A percentile compares a stretch with the other conserved stretches of the same genome.
Evolutionary conservation across 2,888 invertebrate genomes (phyloP).

Genomic region (Diloba caeruleocephala): DNA sequence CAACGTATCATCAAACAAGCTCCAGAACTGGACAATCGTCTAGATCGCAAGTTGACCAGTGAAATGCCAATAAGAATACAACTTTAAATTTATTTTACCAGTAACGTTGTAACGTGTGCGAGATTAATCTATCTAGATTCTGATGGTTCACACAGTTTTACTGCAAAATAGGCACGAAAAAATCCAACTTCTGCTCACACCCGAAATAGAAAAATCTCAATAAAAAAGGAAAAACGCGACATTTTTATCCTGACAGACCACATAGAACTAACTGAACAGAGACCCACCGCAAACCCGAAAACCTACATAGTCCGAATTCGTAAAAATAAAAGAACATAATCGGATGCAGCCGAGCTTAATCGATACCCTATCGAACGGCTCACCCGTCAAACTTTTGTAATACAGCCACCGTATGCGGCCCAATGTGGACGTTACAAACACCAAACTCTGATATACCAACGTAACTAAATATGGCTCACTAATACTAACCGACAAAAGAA

Average conservation of each 20-base stretch:
- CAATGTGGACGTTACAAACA: constrained; percentile 52
- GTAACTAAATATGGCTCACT: constrained; percentile 75
- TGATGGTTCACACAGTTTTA: constrained; percentile 12
- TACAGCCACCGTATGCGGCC: constrained; percentile 61
- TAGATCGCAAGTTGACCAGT: too few species aligned
- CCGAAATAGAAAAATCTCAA: constrained; percentile 70
- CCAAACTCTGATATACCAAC: constrained; percentile 49
- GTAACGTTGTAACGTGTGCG: too few species aligned
- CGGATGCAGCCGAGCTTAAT: constrained; percentile 77
- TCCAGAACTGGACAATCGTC: too few species aligned
- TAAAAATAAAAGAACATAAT: constrained; percentile 79
- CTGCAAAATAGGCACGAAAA: constrained; percentile 26
- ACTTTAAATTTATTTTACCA: too few species aligned
- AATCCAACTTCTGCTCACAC: constrained; percentile 59
- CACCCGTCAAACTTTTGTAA: constrained; percentile 85
- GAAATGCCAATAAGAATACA: too few species aligned
- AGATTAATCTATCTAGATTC: too few species aligned
- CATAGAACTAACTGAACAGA: constrained; percentile 72
- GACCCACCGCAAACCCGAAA: constrained; percentile 85
- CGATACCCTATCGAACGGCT: constrained; percentile 77
- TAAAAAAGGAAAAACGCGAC: constrained; percentile 58
- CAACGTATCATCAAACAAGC: too few species aligned
- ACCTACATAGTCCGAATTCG: constrained; percentile 82
- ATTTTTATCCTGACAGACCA: constrained; percentile 72
- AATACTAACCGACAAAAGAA: constrained; percentile 80